phyloP scores from a whole-genome alignment of 1,140 invertebrate species.

The Scylla paramamosain region DNA sequence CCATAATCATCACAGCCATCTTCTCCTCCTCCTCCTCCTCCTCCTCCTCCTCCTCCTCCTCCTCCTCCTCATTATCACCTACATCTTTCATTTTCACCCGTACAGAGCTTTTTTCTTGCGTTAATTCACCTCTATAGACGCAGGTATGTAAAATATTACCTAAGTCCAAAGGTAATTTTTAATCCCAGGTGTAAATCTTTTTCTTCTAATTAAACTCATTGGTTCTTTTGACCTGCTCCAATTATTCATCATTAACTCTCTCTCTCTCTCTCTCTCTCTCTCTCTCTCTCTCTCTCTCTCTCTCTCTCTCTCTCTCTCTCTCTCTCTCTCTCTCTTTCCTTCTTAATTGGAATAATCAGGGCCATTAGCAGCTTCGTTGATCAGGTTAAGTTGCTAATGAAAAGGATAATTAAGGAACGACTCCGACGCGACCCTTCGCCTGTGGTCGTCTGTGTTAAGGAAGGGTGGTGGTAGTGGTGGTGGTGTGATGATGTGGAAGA shows the following conservation, averaged over 20 bases:
- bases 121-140: too few relatives aligned
- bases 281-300: background rate
- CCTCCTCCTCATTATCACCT: too few relatives aligned
- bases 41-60: too few relatives aligned
- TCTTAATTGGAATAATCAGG: constrained; percentile 40
- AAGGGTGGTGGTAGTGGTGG: constrained; percentile 22
- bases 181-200: background rate
- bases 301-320: constrained; percentile 39
- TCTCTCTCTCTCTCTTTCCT: constrained; percentile 30
- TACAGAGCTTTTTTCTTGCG: too few relatives aligned
- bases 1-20: too few relatives aligned
- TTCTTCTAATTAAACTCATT: background rate
- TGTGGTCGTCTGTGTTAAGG: constrained; percentile 13
- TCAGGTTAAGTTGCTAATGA: constrained; percentile 40
- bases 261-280: constrained; percentile 32
- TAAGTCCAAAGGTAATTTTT: background rate
- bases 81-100: too few relatives aligned
- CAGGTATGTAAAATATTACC: too few relatives aligned
- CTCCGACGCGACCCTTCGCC: background rate
- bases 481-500: background rate
- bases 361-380: constrained; percentile 33
- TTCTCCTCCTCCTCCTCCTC: too few relatives aligned
- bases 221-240: too few relatives aligned
- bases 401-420: constrained; percentile 9
- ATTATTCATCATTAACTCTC: too few relatives aligned